phyloP scores from a whole-genome alignment of 64 coral and sea anemone species.

The Anthopleura sola region DNA sequence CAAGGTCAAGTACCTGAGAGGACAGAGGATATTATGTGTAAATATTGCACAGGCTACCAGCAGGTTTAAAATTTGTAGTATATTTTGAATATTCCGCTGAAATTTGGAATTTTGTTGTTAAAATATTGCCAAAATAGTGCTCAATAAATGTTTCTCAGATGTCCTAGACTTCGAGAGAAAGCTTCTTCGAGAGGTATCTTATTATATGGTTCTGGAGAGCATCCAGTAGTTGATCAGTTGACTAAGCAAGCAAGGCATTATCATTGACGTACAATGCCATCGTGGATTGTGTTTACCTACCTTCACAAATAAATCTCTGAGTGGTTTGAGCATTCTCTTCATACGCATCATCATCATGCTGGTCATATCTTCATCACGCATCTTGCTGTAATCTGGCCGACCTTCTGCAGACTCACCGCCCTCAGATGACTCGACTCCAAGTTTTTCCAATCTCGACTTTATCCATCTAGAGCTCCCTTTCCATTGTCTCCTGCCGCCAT shows the following conservation, averaged over 20 bases:
- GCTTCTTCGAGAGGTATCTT: too few relatives aligned
- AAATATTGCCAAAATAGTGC: too few relatives aligned
- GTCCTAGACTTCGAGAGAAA: too few relatives aligned
- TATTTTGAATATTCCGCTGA: too few relatives aligned
- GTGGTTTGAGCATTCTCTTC: constrained; percentile 13
- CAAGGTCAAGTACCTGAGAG: constrained; percentile 9
- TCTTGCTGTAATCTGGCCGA: neutral
- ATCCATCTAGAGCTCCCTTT: neutral
- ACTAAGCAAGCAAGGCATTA: too few relatives aligned
- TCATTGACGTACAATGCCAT: too few relatives aligned
- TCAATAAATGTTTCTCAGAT: too few relatives aligned
- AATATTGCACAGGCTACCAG: too few relatives aligned
- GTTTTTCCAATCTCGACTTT: neutral
- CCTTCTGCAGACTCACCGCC: neutral
- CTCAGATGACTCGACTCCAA: neutral
- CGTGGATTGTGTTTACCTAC: neutral
- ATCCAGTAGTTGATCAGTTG: too few relatives aligned
- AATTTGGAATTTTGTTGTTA: too few relatives aligned
- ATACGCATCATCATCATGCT: constrained; percentile 19
- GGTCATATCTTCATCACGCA: neutral
- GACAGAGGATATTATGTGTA: neutral
- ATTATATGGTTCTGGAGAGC: too few relatives aligned
- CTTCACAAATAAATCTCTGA: constrained; percentile 5
- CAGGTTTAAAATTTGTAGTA: too few relatives aligned
- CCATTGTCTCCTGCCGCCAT: neutral